Base-by-base conservation (phyloP, 2,797 vertebrate genomes). In the Centroberyx gerrardi region DNA sequence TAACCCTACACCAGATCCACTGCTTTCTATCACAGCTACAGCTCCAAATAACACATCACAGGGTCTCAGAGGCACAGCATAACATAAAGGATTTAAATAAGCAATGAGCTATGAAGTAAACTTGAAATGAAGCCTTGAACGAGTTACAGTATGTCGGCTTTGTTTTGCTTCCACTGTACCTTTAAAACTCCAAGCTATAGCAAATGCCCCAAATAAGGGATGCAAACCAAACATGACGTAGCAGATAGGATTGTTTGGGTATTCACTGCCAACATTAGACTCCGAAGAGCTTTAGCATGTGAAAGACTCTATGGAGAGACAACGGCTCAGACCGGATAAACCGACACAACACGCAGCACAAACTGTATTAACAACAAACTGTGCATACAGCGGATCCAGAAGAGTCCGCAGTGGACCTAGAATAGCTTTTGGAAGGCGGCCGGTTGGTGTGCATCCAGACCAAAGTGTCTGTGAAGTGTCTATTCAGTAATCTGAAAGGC, bases 401-500 rank as follows among this genome's bases (percentile, higher is more conserved):
- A 59, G 58, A 29, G 27, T 22, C 29, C 15, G 22, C 42, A 44
- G 63, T 29, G 59, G 68, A 75, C 63, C 53, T 62, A 27, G 55
- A 80, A 36, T 60, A 22, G 72, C 67, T 83, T 22, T 70, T 61
- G 61, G 54, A 74, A 72, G 83, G 87, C 80, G 85, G 75, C 83
- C 85, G 80, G 73, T 81, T 78, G 81, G 51, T 82, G 70, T 62
- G 70, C 70, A 73, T 83, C 83, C 81, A 87, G 62, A 72, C 62
- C 59, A 48, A 83, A 74, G 75, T 78, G 78, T 84, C 78, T 84
- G 71, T 80, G 70, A 85, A 82, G 82, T 84, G 81, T 90, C 80
- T 86, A 59, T 81, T 90, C 75, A 75, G 90, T 90, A 69, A 86
- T 87, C 70, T 81, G 76, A 84, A 78, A 90, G 84, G 84, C 85